phyloP scores from a whole-genome alignment of 2,113 vertebrate species.

The Vombatus ursinus region DNA sequence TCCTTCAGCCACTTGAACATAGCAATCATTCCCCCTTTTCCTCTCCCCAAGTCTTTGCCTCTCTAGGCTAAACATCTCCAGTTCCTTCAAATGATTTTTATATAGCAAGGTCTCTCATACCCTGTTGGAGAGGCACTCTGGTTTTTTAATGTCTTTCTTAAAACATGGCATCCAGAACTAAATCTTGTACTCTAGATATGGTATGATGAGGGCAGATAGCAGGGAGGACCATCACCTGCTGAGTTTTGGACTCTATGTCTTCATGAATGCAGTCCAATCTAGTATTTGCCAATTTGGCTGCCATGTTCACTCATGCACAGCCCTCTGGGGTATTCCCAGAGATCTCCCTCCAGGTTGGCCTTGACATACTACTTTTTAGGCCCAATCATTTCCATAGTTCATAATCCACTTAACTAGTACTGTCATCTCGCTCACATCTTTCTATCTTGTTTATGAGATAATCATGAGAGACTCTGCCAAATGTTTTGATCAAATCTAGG shows the following conservation, averaged over 20 bases:
- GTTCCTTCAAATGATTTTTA: too few relatives aligned
- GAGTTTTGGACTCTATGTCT: neutral
- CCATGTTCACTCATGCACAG: neutral
- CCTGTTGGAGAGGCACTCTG: too few relatives aligned
- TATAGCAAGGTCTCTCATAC: too few relatives aligned
- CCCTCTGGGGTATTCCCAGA: neutral
- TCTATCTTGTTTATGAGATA: neutral
- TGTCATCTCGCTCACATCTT: neutral
- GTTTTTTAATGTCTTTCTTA: too few relatives aligned
- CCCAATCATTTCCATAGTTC: neutral
- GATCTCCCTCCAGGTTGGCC: neutral
- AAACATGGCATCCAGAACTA: too few relatives aligned
- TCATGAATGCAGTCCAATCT: neutral
- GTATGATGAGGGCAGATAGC: too few relatives aligned
- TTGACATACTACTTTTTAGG: neutral
- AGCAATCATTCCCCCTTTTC: too few relatives aligned
- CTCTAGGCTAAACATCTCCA: too few relatives aligned
- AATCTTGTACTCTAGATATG: too few relatives aligned
- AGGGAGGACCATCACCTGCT: too few relatives aligned
- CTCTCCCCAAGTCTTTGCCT: too few relatives aligned
- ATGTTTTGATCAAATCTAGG: neutral
- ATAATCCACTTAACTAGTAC: neutral
- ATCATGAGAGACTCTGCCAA: neutral
- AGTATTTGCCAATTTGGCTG: neutral
- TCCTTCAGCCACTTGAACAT: too few relatives aligned